These are phyloP conservation scores for Pachyramphus minor DNA, from an alignment of 2,113 vertebrate genomes.

Conservation along the genomic window DNA sequence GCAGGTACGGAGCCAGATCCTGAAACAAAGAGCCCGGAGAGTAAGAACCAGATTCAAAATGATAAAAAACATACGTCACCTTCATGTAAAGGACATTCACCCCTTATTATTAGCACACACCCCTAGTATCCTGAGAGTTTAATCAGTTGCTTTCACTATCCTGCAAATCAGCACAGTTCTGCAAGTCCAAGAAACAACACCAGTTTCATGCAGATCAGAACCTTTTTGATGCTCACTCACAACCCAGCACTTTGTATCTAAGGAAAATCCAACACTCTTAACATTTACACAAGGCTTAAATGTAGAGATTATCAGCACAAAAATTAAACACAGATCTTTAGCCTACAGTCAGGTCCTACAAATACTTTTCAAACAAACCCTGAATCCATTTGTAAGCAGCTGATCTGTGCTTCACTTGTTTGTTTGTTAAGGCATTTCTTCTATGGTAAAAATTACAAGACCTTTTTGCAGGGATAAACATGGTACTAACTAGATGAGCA, in stretches of 20 bases:
- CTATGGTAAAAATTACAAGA: background rate
- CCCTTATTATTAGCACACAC: background rate
- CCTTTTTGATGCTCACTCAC: background rate
- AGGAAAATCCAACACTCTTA: background rate
- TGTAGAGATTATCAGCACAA: background rate
- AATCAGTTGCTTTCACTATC: background rate
- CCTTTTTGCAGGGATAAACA: background rate
- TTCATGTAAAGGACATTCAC: background rate
- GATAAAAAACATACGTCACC: background rate
- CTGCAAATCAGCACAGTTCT: background rate
- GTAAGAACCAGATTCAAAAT: background rate
- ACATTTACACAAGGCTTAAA: constrained; percentile 40
- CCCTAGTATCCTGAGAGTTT: background rate
- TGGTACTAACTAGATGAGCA: background rate
- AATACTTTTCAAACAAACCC: constrained; percentile 3
- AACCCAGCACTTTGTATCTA: background rate
- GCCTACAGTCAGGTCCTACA: background rate
- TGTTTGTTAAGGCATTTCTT: constrained; percentile 13
- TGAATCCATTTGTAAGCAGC: background rate
- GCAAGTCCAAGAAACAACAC: background rate
- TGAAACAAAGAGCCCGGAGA: constrained; percentile 43
- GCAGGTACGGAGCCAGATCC: constrained; percentile 96
- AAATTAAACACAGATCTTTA: constrained; percentile 12
- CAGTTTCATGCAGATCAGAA: background rate
- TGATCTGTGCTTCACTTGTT: background rate